phyloP scores from a whole-genome alignment of 2,113 vertebrate genomes.

The Sebastes schlegelii region DNA sequence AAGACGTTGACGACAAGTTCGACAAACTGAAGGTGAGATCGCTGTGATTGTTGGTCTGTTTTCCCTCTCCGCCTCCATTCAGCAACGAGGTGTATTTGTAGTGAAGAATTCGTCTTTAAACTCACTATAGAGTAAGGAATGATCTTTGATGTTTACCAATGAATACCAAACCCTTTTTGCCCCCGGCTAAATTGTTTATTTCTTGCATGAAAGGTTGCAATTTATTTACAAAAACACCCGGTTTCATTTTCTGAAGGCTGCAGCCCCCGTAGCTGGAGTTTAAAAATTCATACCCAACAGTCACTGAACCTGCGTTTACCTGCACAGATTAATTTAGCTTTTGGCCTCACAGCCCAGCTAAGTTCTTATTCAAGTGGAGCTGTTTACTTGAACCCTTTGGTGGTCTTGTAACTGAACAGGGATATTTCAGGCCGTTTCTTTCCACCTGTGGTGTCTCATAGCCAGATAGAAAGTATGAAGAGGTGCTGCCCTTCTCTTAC shows the following conservation, averaged over 20 bases:
- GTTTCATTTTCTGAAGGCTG: neutral
- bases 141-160: neutral
- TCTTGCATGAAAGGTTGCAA: neutral
- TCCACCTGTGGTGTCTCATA: neutral
- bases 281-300: neutral
- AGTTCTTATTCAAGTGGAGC: neutral
- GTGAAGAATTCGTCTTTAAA: neutral
- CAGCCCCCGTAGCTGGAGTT: neutral
- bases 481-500: neutral
- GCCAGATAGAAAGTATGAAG: neutral
- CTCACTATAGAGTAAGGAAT: neutral
- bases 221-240: neutral
- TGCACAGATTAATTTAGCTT: neutral
- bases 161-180: neutral
- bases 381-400: neutral
- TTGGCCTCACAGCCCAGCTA: too few relatives aligned
- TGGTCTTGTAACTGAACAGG: neutral
- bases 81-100: neutral
- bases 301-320: neutral
- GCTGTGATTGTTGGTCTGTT: neutral
- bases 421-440: neutral
- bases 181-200: neutral
- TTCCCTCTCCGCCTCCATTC: neutral
- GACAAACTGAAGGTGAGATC: slow-evolving; percentile 95
- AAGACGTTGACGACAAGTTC: slow-evolving; percentile 99